A percentile compares a stretch with the other conserved stretches of the same genome.
Evolutionary conservation across 2,113 vertebrate species (phyloP).

Genomic region (Cyphomyrus plagiostoma): DNA sequence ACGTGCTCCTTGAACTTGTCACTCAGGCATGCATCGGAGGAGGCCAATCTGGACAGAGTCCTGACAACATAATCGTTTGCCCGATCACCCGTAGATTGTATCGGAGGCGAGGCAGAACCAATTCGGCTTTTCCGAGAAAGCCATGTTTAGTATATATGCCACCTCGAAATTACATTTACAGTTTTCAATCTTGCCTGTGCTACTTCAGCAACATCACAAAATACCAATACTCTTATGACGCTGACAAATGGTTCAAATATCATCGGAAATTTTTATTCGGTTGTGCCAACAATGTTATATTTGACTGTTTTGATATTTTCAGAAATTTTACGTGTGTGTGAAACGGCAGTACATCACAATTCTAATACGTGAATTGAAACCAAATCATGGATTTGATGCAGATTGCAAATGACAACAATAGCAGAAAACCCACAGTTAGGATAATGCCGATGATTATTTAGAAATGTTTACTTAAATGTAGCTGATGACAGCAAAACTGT

Average conservation of each 20-base stretch:
- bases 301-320: background rate
- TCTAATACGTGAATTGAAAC: background rate
- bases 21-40: background rate
- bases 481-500: background rate
- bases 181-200: background rate
- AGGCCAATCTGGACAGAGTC: background rate
- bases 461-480: background rate
- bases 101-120: background rate
- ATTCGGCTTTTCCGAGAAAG: background rate
- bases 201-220: constrained; percentile 6
- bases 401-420: background rate
- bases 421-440: background rate
- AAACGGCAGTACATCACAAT: background rate
- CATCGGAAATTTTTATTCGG: background rate
- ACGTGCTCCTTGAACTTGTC: background rate
- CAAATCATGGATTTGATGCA: background rate
- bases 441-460: background rate
- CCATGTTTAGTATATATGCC: background rate
- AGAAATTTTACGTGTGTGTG: background rate
- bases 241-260: constrained; percentile 8
- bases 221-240: background rate
- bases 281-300: background rate
- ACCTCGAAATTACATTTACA: constrained; percentile 1
- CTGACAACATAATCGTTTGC: background rate
- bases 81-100: background rate